Evolutionary conservation across 2,113 vertebrate genomes (phyloP).

Genomic region (Megaceryle maxima): DNA sequence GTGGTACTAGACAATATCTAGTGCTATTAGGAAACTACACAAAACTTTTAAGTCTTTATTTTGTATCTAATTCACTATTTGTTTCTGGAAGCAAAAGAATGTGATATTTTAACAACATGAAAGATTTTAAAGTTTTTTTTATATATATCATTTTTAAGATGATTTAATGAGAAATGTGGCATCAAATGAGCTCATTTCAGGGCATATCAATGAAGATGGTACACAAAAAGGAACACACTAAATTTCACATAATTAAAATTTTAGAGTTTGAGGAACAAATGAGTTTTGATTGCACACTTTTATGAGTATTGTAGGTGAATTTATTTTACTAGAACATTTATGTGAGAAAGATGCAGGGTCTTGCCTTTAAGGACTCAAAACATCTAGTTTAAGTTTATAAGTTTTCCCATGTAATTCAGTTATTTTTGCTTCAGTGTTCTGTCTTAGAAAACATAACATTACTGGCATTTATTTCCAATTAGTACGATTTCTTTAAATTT

Average conservation of each 20-base stretch:
- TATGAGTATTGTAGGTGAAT: neutral
- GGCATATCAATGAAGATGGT: neutral
- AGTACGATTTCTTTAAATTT: neutral
- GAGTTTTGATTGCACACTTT: neutral
- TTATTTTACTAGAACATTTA: slow-evolving; percentile 14
- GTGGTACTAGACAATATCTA: neutral
- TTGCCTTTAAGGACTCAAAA: neutral
- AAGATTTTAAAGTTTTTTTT: no score
- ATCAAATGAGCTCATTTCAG: neutral
- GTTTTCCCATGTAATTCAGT: neutral
- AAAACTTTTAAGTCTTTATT: neutral
- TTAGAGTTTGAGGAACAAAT: neutral
- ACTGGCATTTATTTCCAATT: neutral
- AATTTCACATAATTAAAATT: neutral
- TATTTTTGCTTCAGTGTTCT: neutral
- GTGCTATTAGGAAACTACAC: neutral
- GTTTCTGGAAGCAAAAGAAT: neutral
- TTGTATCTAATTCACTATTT: neutral
- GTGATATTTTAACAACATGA: neutral
- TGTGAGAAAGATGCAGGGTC: neutral
- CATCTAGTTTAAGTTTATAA: neutral
- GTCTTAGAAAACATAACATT: neutral
- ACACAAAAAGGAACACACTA: neutral
- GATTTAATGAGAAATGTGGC: neutral
- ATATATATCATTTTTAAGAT: neutral